Percentiles rank a stretch among this genome's conserved stretches.
phyloP scores from a whole-genome alignment of 2,113 vertebrate species.

The Lophotis ruficrista region DNA sequence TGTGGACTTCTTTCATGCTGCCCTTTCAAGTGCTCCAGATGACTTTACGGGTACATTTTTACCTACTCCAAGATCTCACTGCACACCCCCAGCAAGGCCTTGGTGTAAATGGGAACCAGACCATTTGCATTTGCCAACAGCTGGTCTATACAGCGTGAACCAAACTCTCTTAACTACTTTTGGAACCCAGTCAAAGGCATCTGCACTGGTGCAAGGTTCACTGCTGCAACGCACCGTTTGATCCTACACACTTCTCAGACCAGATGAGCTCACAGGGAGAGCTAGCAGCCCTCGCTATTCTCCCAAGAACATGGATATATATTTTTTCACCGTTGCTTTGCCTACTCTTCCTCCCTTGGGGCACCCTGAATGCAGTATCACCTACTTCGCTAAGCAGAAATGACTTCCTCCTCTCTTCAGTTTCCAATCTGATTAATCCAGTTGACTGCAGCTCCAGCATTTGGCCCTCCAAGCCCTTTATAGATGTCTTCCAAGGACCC shows the following conservation, averaged over 20 bases:
- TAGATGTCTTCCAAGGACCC: background rate
- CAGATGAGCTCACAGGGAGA: background rate
- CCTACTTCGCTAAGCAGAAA: background rate
- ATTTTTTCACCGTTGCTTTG: background rate
- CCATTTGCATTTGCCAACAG: background rate
- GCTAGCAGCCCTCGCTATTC: background rate
- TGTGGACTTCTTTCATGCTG: background rate
- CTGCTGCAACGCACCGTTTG: background rate
- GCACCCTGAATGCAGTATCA: background rate
- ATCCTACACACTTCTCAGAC: background rate
- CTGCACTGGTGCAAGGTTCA: background rate
- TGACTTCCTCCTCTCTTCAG: background rate
- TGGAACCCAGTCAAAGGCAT: background rate
- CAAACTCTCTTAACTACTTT: background rate
- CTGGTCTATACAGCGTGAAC: background rate
- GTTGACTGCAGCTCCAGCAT: background rate
- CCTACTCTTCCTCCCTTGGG: background rate
- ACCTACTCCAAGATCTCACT: background rate
- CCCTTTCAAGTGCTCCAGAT: background rate
- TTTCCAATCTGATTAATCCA: constrained; percentile 4
- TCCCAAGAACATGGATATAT: background rate
- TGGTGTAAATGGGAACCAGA: background rate
- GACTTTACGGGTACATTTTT: background rate
- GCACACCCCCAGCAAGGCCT: background rate
- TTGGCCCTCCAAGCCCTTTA: background rate